Conservation (phyloP, 2,888 invertebrate genomes). For the Noctua janthina region DNA sequence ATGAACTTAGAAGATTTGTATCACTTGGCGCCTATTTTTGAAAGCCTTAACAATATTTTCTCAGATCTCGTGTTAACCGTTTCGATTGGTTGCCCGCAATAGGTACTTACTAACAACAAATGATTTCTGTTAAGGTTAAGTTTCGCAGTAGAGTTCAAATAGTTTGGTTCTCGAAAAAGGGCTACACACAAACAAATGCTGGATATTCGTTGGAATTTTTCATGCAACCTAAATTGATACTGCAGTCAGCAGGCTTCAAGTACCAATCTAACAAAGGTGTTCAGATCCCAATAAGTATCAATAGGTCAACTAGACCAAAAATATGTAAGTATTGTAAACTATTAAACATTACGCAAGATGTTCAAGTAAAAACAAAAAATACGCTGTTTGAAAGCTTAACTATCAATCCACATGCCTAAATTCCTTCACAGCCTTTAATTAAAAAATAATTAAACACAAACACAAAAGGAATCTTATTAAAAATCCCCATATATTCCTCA, state of each 20-base stretch:
- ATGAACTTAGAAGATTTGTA: background rate
- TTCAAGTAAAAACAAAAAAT: background rate
- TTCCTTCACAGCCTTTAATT: slow-evolving; percentile 30
- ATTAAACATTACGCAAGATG: background rate
- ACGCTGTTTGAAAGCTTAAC: background rate
- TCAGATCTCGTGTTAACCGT: background rate
- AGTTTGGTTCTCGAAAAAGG: background rate
- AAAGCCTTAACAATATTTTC: background rate
- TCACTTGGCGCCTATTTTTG: background rate
- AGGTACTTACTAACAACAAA: background rate
- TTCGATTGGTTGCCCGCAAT: background rate
- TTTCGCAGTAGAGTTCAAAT: background rate
- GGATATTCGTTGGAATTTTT: background rate
- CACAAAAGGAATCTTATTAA: slow-evolving; percentile 45
- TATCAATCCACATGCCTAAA: background rate
- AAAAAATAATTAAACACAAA: slow-evolving; percentile 46
- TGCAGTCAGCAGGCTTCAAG: background rate
- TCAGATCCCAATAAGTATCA: background rate
- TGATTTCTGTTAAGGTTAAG: background rate
- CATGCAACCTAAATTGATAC: background rate
- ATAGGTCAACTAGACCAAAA: background rate
- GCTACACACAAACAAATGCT: background rate
- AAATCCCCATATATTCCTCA: slow-evolving; percentile 45
- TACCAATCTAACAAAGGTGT: background rate
- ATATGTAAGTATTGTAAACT: background rate